Evolutionary conservation across 2,888 invertebrate species (phyloP).

Genomic region (Heliconius charithonia): DNA sequence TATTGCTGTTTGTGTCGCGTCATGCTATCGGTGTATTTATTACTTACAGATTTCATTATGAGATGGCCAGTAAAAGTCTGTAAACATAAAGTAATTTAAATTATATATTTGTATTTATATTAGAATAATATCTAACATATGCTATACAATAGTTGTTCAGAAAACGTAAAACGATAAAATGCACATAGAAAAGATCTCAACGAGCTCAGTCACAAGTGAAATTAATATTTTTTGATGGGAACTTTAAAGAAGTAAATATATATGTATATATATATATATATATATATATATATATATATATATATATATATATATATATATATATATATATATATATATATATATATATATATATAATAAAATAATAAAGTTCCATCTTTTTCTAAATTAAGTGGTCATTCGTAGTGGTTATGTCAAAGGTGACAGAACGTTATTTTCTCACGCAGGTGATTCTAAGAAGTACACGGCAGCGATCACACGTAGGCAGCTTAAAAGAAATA

Average conservation of each 20-base stretch:
- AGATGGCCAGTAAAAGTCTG: conserved; percentile 10
- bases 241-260: neutral
- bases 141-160: neutral
- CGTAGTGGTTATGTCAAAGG: conserved; percentile 67
- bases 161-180: neutral
- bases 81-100: neutral
- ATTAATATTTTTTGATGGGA: neutral
- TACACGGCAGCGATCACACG: conserved; percentile 35
- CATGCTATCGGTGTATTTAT: conserved; percentile 47
- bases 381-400: conserved; percentile 54
- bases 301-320: too few relatives aligned
- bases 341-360: too few relatives aligned
- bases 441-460: conserved; percentile 53
- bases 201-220: conserved; percentile 1
- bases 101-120: neutral
- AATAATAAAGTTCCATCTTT: conserved; percentile 25
- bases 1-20: conserved; percentile 54
- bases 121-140: neutral
- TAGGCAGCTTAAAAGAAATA: conserved; percentile 43
- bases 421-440: conserved; percentile 61
- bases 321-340: too few relatives aligned
- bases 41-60: conserved; percentile 49
- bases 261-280: too few relatives aligned
- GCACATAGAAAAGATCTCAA: conserved; percentile 33
- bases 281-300: too few relatives aligned